Evolutionary conservation across 2,888 invertebrate genomes (phyloP).

Genomic region (Pinctada fucata): DNA sequence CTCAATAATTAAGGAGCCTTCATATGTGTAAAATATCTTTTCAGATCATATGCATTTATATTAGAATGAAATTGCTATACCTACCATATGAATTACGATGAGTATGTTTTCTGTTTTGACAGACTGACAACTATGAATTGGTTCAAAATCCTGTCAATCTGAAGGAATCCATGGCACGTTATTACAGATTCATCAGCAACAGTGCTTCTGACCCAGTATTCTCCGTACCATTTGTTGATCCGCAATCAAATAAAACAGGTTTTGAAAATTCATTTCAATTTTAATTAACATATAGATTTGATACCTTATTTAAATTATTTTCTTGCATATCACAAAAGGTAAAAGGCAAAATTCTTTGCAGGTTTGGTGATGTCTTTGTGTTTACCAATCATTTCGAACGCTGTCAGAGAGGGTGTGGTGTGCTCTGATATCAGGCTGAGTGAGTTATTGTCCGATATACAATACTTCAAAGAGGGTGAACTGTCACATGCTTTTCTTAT

Average conservation of each 20-base stretch:
- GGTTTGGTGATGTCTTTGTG: slow-evolving; percentile 19
- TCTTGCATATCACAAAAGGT: too few relatives aligned
- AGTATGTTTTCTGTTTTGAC: not conserved
- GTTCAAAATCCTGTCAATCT: slow-evolving; percentile 4
- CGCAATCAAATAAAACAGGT: slow-evolving; percentile 17
- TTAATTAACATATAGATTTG: not conserved
- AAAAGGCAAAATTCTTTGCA: not conserved
- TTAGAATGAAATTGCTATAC: too few relatives aligned
- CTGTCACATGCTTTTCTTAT: slow-evolving; percentile 32
- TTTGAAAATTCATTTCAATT: not conserved
- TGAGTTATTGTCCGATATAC: slow-evolving; percentile 20
- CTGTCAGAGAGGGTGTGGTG: slow-evolving; percentile 8
- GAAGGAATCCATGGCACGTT: slow-evolving; percentile 20
- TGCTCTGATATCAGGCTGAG: slow-evolving; percentile 15
- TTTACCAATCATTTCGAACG: slow-evolving; percentile 15
- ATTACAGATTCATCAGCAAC: slow-evolving; percentile 29
- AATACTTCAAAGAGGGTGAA: slow-evolving; percentile 34
- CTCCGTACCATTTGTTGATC: slow-evolving; percentile 27
- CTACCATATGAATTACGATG: too few relatives aligned
- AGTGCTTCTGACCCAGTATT: slow-evolving; percentile 5
- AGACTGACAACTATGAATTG: slow-evolving; percentile 8
- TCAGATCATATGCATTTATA: too few relatives aligned
- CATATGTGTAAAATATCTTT: too few relatives aligned
- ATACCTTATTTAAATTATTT: too few relatives aligned
- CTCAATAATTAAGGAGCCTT: too few relatives aligned